Evolutionary conservation across 1,140 invertebrate species (phyloP), one percentile per base, ranked within the genome.

Genomic region (Drosophila bocki): DNA sequence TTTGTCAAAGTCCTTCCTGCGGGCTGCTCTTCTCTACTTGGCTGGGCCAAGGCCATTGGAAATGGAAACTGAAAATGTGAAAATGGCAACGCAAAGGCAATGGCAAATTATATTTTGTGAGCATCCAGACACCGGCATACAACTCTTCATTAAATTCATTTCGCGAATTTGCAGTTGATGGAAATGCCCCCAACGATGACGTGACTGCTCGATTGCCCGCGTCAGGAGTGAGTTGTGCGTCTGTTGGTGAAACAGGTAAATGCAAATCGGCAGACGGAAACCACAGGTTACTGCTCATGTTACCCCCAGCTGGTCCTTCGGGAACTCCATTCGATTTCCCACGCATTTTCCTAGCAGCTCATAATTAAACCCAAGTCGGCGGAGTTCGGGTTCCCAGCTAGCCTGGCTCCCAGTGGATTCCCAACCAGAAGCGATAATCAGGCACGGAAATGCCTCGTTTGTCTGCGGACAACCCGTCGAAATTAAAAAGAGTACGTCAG

Each of bases 401-500:
- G 13, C n/a, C 15, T 29, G 3, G 32, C n/a, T 76, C 63, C 63
- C 74, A 33, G 22, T 17, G 45, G 74, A 77, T 41, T 26, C 44
- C 54, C 32, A 13, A 15, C 41, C 48, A 64, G 54, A 44, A 32
- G 63, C 56, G 70, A 82, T 90, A 79, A 82, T 72, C 80, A 79
- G 65, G 62, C 71, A 58, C 84, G 84, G 74, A 91, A 91, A 75
- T 91, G 72, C 58, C 84, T 91, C 77, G 81, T 87, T 85, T 87
- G 64, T 75, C 75, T 53, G 61, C 78, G 76, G 63, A 72, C 69
- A 72, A 72, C 61, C 56, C 78, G 60, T 78, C 50, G 57, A 83
- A 80, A 78, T 78, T 83, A 75, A 78, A 82, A 56, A 79, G 74
- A 78, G 56, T 54, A 59, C 78, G 58, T 62, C 78, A 72, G 62